Conservation (phyloP, 2,888 invertebrate species). For the Macroteleia sp. region DNA sequence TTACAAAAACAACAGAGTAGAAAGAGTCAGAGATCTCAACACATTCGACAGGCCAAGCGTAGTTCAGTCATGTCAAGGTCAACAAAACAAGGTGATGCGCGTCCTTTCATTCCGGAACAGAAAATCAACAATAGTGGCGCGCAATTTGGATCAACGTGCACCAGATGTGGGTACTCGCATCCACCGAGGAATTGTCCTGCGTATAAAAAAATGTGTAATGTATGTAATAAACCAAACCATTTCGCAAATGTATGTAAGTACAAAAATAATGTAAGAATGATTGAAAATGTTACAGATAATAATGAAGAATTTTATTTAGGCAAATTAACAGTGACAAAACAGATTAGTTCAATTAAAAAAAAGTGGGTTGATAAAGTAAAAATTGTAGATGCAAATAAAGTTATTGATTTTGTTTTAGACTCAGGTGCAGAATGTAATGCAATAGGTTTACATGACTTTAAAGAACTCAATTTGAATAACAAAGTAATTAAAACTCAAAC, state of each 20-base stretch:
- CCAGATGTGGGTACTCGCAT: conserved; percentile 47
- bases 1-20: neutral
- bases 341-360: neutral
- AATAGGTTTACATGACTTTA: conserved; percentile 1
- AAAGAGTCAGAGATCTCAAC: neutral
- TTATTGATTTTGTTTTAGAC: neutral
- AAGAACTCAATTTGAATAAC: neutral
- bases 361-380: conserved; percentile 3
- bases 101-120: conserved; percentile 6
- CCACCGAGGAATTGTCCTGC: conserved; percentile 41
- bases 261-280: neutral
- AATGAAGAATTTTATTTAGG: neutral
- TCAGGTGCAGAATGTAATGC: conserved; percentile 19
- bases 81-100: conserved; percentile 40
- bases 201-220: conserved; percentile 47
- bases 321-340: conserved; percentile 2
- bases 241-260: conserved; percentile 34
- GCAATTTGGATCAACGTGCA: conserved; percentile 15
- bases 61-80: too few relatives aligned
- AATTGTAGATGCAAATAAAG: neutral
- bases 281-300: neutral
- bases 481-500: neutral
- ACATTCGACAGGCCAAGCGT: too few relatives aligned
- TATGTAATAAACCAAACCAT: conserved; percentile 35
- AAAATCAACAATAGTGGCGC: too few relatives aligned